These are phyloP conservation scores for Bombyx mori DNA, from an alignment of 1,140 invertebrate species.

Conservation along the genomic window ASM3026992v2 NC_085118.1:12466501-12467000, in stretches of 20 bases:
- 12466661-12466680: constrained; percentile 43
- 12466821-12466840: constrained; percentile 21
- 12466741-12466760: constrained; percentile 17
- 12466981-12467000: constrained; percentile 36
- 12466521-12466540: too few relatives aligned
- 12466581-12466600: constrained; percentile 7
- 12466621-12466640: constrained; percentile 40
- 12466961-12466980: constrained; percentile 53
- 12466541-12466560: neutral
- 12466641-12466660: constrained; percentile 39
- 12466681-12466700: constrained; percentile 31
- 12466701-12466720: constrained; percentile 21
- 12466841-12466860: constrained; percentile 22
- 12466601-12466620: constrained; percentile 24
- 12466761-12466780: constrained; percentile 13
- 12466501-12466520: too few relatives aligned
- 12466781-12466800: constrained; percentile 15
- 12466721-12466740: constrained; percentile 27
- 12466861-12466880: constrained; percentile 45
- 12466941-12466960: constrained; percentile 12
- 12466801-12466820: constrained; percentile 18
- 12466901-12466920: constrained; percentile 34
- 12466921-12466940: constrained; percentile 21
- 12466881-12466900: constrained; percentile 51
- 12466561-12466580: neutral